Conservation (phyloP, 1,140 invertebrate species). For the Stegodyphus dumicola region DNA sequence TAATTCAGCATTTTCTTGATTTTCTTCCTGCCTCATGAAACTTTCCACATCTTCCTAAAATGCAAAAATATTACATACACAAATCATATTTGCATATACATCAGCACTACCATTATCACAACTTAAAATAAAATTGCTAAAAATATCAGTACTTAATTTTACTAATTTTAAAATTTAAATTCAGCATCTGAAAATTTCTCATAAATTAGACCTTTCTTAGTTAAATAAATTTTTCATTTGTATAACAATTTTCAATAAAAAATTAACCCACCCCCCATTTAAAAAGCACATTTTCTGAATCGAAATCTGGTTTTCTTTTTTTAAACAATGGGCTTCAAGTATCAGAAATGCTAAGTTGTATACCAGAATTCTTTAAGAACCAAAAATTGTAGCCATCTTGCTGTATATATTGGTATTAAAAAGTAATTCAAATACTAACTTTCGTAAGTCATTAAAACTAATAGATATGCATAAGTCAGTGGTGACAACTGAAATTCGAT, state of each 20-base stretch:
- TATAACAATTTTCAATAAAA: neutral
- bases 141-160: conserved; percentile 1
- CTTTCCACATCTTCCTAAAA: conserved; percentile 93
- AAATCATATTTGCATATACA: conserved; percentile 44
- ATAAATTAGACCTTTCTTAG: neutral
- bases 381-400: too few relatives aligned
- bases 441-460: too few relatives aligned
- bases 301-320: too few relatives aligned
- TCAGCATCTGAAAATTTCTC: neutral
- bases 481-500: too few relatives aligned
- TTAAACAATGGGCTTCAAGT: too few relatives aligned
- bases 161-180: neutral
- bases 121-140: conserved; percentile 25
- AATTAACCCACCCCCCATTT: neutral
- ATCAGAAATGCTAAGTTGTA: too few relatives aligned
- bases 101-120: conserved; percentile 3
- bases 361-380: too few relatives aligned
- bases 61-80: neutral
- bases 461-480: too few relatives aligned
- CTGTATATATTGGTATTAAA: too few relatives aligned
- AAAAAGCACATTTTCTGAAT: neutral
- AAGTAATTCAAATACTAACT: too few relatives aligned
- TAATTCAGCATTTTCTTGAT: conserved; percentile 81
- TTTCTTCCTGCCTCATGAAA: conserved; percentile 87
- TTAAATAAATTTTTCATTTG: neutral